These are phyloP conservation scores for Macrotrachela quadricornifera DNA, from an alignment of 1,140 invertebrate species.

Conservation along the genomic window DNA sequence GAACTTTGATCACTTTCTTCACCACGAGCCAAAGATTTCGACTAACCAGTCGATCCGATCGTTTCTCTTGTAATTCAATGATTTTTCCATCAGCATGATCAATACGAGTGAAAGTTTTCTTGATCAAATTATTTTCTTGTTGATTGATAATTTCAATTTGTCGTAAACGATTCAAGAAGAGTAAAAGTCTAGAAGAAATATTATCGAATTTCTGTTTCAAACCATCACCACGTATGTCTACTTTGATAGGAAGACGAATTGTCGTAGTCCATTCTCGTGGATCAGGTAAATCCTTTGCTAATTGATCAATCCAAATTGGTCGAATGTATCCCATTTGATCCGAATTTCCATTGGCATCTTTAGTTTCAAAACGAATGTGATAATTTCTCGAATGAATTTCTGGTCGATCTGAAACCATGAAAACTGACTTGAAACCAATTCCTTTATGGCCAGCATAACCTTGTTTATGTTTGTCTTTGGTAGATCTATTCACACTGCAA, in stretches of 20 bases:
- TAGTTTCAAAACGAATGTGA: constrained; percentile 25
- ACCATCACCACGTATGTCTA: constrained; percentile 11
- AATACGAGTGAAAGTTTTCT: neutral
- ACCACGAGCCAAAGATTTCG: too few relatives aligned
- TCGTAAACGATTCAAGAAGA: constrained; percentile 22
- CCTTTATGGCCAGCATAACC: constrained; percentile 32
- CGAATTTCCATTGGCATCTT: neutral
- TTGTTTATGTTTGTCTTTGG: constrained; percentile 27
- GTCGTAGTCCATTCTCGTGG: constrained; percentile 18
- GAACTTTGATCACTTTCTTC: too few relatives aligned
- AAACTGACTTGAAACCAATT: constrained; percentile 32
- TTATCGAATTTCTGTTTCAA: constrained; percentile 23
- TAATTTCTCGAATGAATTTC: constrained; percentile 29
- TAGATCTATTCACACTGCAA: constrained; percentile 29
- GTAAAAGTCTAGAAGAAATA: constrained; percentile 21
- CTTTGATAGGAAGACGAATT: constrained; percentile 19
- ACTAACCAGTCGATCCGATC: too few relatives aligned
- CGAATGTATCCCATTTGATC: constrained; percentile 25
- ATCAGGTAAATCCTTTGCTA: neutral
- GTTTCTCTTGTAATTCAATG: too few relatives aligned
- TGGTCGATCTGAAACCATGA: constrained; percentile 23
- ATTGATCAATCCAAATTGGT: constrained; percentile 11
- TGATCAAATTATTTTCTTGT: neutral
- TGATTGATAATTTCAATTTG: constrained; percentile 6
- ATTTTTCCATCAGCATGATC: too few relatives aligned